These are phyloP conservation scores for Scomber scombrus DNA, from an alignment of 2,113 vertebrate genomes.

Conservation along the genomic window DNA sequence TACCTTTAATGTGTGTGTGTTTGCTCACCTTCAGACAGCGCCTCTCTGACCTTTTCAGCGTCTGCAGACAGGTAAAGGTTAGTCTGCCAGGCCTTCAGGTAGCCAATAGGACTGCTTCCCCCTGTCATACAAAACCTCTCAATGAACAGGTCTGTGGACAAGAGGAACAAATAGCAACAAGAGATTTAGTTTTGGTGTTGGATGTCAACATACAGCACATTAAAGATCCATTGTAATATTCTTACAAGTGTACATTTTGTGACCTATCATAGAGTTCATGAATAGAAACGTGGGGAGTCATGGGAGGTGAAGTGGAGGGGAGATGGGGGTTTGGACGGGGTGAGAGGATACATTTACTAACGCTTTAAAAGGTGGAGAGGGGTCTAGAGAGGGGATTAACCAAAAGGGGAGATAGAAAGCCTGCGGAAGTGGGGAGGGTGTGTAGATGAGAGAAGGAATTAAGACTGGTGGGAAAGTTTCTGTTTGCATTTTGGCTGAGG, in stretches of 20 bases:
- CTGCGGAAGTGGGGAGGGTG: not conserved
- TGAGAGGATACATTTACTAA: conserved; percentile 39
- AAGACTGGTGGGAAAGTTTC: conserved; percentile 60
- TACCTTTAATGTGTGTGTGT: not conserved
- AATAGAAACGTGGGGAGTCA: not conserved
- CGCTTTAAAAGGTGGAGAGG: conserved; percentile 8
- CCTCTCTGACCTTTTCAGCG: conserved; percentile 93
- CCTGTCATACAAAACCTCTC: conserved; percentile 99
- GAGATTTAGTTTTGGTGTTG: conserved; percentile 25
- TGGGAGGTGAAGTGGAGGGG: not conserved
- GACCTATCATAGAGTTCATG: not conserved
- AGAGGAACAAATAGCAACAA: conserved; percentile 6
- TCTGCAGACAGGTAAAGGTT: conserved; percentile 98
- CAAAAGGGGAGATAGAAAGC: not conserved
- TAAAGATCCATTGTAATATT: conserved; percentile 1
- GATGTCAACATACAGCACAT: conserved; percentile 22
- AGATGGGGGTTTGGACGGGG: not conserved
- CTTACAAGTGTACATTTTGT: not conserved
- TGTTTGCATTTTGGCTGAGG: conserved; percentile 58
- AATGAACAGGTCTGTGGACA: conserved; percentile 91
- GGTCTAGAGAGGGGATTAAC: conserved; percentile 8
- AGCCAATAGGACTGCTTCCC: conserved; percentile 95
- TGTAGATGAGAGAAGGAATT: not conserved
- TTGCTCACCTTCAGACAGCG: conserved; percentile 93
- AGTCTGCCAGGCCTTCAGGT: conserved; percentile 97